Evolutionary conservation across 2,797 vertebrate genomes (phyloP).

Genomic region (Zalophus californianus): DNA sequence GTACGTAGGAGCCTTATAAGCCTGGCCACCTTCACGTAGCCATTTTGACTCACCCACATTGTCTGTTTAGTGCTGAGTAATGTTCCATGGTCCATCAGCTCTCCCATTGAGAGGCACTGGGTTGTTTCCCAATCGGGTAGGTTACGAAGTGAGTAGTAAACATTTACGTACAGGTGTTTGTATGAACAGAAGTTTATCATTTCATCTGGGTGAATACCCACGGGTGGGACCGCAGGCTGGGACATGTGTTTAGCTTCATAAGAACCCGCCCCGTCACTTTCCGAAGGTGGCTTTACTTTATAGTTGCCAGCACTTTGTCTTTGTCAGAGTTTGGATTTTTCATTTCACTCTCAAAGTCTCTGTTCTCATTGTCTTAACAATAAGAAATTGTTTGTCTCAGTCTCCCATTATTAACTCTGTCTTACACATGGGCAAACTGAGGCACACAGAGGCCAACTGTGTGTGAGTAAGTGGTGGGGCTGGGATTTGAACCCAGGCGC

Average conservation of each 20-base stretch:
- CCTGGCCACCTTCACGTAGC: neutral
- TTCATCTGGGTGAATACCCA: neutral
- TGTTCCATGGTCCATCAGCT: fast-evolving
- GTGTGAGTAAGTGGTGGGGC: no score
- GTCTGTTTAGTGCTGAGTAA: fast-evolving
- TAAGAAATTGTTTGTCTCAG: neutral
- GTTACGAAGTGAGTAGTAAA: neutral
- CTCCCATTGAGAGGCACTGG: neutral
- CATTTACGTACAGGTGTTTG: neutral
- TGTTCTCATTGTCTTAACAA: neutral
- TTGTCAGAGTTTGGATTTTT: neutral
- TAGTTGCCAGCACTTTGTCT: no score
- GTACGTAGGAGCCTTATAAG: fast-evolving
- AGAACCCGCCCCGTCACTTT: neutral
- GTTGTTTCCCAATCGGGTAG: neutral
- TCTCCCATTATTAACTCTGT: neutral
- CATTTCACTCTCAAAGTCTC: neutral
- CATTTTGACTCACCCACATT: fast-evolving
- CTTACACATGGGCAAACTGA: neutral
- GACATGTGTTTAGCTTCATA: fast-evolving
- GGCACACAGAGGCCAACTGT: neutral
- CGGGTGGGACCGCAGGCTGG: no score
- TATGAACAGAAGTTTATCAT: neutral
- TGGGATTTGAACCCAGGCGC: neutral
- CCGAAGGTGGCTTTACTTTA: neutral